These are phyloP conservation scores for Notolabrus celidotus DNA, from an alignment of 2,797 vertebrate species.

Conservation along the genomic window DNA sequence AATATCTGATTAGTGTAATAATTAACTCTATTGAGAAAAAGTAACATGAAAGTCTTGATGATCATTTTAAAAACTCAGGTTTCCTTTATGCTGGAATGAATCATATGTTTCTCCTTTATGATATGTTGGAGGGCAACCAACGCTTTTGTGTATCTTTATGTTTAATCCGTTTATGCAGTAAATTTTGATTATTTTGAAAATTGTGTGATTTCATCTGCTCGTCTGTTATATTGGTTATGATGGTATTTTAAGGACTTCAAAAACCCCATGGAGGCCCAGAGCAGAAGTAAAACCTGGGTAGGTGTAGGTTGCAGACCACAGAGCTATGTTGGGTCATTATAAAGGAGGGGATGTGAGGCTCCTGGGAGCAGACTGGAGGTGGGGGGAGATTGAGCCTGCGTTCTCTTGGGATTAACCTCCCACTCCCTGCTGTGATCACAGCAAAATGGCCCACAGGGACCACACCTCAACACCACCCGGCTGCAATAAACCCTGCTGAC, in stretches of 20 bases:
- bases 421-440: slow-evolving; percentile 79
- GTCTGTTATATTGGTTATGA: slow-evolving; percentile 13
- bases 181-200: slow-evolving; percentile 25
- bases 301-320: slow-evolving; percentile 53
- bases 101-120: too few relatives aligned
- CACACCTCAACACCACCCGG: slow-evolving; percentile 58
- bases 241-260: slow-evolving; percentile 12
- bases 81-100: slow-evolving; percentile 21
- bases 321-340: slow-evolving; percentile 54
- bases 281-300: slow-evolving; percentile 54
- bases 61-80: slow-evolving; percentile 31
- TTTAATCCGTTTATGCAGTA: background rate
- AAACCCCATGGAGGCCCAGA: slow-evolving; percentile 31
- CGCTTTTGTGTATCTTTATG: background rate
- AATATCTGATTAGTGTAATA: slow-evolving; percentile 41
- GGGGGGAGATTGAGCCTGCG: slow-evolving; percentile 72
- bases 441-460: slow-evolving; percentile 76
- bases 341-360: slow-evolving; percentile 60
- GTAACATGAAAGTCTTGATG: slow-evolving; percentile 28
- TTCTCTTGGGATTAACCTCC: slow-evolving; percentile 83
- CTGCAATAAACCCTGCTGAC: slow-evolving; percentile 60
- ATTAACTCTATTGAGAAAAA: slow-evolving; percentile 28
- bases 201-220: slow-evolving; percentile 28
- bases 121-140: slow-evolving; percentile 23
- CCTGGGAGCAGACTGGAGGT: slow-evolving; percentile 70